These are phyloP conservation scores for Pardalotus punctatus DNA, from an alignment of 2,113 vertebrate genomes.

Conservation along the genomic window DNA sequence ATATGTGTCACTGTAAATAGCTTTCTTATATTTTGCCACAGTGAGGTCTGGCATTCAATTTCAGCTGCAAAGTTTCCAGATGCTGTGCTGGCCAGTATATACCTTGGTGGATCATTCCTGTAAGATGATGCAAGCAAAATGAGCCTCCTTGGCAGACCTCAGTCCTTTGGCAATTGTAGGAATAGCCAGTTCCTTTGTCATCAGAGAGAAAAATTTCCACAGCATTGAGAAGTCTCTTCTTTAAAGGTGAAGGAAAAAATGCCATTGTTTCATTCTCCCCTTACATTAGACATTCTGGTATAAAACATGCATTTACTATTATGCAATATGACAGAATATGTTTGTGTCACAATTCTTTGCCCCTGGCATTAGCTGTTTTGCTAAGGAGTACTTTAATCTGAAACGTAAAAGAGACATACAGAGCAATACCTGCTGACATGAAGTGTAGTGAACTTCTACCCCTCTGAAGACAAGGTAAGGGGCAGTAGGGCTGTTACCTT, in stretches of 20 bases:
- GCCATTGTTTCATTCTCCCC: background rate
- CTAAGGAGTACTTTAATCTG: constrained; percentile 17
- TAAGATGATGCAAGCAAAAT: constrained; percentile 34
- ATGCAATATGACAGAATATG: background rate
- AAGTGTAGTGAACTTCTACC: background rate
- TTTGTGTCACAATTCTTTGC: background rate
- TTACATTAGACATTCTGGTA: background rate
- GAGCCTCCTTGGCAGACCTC: constrained; percentile 24
- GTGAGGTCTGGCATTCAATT: background rate
- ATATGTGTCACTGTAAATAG: background rate
- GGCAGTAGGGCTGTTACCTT: background rate
- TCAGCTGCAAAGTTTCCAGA: constrained; percentile 17
- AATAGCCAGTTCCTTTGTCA: background rate
- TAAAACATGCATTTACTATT: background rate
- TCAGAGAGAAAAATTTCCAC: background rate
- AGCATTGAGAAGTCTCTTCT: background rate
- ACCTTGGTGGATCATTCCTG: constrained; percentile 46
- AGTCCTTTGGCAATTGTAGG: background rate
- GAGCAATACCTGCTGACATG: background rate
- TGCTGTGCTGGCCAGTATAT: background rate
- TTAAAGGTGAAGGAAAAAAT: background rate
- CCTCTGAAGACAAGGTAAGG: background rate
- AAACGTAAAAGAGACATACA: background rate
- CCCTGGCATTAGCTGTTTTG: background rate
- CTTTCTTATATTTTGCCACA: background rate